Percentiles rank a stretch among this genome's conserved stretches.
Evolutionary conservation across 2,888 invertebrate genomes (phyloP).

Genomic region (Drosophila phalerata): DNA sequence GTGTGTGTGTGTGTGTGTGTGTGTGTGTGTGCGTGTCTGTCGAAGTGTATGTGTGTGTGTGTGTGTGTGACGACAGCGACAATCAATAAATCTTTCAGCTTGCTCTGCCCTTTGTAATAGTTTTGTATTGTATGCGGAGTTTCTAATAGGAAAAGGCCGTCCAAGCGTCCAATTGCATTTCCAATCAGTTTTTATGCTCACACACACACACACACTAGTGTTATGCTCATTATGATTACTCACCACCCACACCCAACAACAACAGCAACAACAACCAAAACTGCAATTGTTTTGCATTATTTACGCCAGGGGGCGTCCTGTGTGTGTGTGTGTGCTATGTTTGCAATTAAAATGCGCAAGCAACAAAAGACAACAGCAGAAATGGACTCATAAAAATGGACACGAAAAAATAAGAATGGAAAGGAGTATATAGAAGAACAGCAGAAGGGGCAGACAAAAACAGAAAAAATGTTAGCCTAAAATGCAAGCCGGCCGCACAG

Average conservation of each 20-base stretch:
- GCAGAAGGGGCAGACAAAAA: conserved; percentile 22
- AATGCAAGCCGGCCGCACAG: conserved; percentile 75
- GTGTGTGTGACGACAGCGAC: conserved; percentile 59
- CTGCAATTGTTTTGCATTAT: conserved; percentile 57
- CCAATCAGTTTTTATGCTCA: conserved; percentile 76
- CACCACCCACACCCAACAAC: conserved; percentile 62
- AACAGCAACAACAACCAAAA: conserved; percentile 20
- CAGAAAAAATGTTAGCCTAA: conserved; percentile 58
- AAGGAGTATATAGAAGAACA: background rate
- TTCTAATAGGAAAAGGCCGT: conserved; percentile 68
- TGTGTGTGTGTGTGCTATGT: conserved; percentile 59
- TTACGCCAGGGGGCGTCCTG: conserved; percentile 60
- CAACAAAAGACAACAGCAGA: conserved; percentile 68
- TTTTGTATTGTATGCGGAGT: conserved; percentile 58
- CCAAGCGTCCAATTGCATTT: conserved; percentile 80
- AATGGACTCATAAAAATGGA: conserved; percentile 66
- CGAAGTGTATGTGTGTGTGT: conserved; percentile 21
- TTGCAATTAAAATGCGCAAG: conserved; percentile 79
- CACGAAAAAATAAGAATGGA: conserved; percentile 19
- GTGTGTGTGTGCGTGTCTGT: conserved; percentile 27
- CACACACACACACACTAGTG: conserved; percentile 48
- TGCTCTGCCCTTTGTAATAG: conserved; percentile 64
- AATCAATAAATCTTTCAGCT: conserved; percentile 81
- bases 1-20: conserved; percentile 30
- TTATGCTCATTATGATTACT: conserved; percentile 78